Percentiles rank a stretch among this genome's conserved stretches.
These are phyloP conservation scores for Polyommatus icarus DNA, from an alignment of 2,888 invertebrate species.

Conservation along the genomic window DNA sequence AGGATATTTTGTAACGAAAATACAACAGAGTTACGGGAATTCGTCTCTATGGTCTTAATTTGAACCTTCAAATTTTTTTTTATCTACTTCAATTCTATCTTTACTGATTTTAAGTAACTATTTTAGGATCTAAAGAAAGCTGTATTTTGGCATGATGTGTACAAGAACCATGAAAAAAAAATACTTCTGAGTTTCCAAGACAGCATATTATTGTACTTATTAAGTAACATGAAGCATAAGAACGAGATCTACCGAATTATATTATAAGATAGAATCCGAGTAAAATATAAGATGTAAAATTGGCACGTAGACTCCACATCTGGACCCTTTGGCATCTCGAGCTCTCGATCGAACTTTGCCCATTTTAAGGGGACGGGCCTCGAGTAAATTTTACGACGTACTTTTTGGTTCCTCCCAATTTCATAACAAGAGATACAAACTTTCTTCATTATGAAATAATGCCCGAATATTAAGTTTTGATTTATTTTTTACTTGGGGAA, in stretches of 20 bases:
- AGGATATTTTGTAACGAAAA: neutral
- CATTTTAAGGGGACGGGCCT: conserved; percentile 31
- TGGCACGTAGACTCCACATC: conserved; percentile 29
- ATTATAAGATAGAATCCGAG: conserved; percentile 12
- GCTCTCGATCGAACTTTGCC: conserved; percentile 32
- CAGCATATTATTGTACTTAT: neutral
- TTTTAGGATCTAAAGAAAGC: neutral
- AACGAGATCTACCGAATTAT: neutral
- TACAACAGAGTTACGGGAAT: neutral
- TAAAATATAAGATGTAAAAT: conserved; percentile 30
- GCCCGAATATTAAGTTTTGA: conserved; percentile 33
- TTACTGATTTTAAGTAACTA: neutral
- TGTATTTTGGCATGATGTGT: too few species aligned
- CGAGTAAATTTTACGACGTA: conserved; percentile 43
- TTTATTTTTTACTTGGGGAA: neutral
- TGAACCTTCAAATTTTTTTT: neutral
- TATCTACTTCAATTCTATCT: neutral
- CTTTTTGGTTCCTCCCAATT: conserved; percentile 48
- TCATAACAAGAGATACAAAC: conserved; percentile 42
- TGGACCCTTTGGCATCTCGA: conserved; percentile 28
- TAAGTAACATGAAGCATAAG: neutral
- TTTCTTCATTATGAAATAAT: conserved; percentile 42
- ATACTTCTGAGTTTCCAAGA: neutral
- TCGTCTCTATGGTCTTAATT: neutral
- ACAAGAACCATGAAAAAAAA: neutral